Evolutionary conservation across 2,797 vertebrate genomes (phyloP).

Genomic region (Chelidonichthys spinosus): DNA sequence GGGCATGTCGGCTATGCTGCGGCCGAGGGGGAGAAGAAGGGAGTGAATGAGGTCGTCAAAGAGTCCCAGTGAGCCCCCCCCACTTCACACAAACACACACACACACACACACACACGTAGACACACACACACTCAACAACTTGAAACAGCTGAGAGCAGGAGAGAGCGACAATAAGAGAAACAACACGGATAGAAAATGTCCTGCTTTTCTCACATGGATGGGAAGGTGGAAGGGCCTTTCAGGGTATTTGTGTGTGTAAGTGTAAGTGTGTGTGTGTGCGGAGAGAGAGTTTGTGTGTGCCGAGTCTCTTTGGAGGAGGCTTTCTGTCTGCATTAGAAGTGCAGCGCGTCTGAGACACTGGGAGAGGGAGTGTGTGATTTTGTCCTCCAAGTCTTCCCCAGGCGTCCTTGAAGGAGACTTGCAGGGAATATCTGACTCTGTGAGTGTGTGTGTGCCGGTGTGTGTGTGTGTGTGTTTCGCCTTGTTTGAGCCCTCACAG

Average conservation of each 20-base stretch:
- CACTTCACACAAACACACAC: constrained; percentile 29
- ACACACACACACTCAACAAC: constrained; percentile 47
- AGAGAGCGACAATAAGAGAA: constrained; percentile 58
- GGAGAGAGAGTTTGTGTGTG: constrained; percentile 48
- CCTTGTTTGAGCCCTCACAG: constrained; percentile 58
- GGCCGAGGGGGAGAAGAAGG: constrained; percentile 50
- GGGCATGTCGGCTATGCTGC: constrained; percentile 65
- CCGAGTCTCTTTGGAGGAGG: constrained; percentile 73
- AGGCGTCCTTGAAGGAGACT: constrained; percentile 83
- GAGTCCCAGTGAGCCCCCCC: constrained; percentile 66
- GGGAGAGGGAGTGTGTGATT: constrained; percentile 79
- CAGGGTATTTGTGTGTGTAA: constrained; percentile 66
- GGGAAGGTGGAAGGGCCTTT: constrained; percentile 69
- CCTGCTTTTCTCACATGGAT: constrained; percentile 61
- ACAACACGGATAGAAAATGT: constrained; percentile 63
- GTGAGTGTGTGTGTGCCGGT: constrained; percentile 36
- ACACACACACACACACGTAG: constrained; percentile 34
- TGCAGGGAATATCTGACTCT: constrained; percentile 74
- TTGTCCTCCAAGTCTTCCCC: constrained; percentile 82
- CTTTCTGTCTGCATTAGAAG: constrained; percentile 80
- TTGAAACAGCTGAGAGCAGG: constrained; percentile 74
- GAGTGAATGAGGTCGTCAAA: constrained; percentile 79
- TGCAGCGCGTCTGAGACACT: constrained; percentile 74
- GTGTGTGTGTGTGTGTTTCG: constrained; percentile 30
- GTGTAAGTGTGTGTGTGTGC: constrained; percentile 51